A percentile compares a stretch with the other conserved stretches of the same genome.
Conservation (phyloP, 2,113 vertebrate species). For the Bothrops jararaca region DNA sequence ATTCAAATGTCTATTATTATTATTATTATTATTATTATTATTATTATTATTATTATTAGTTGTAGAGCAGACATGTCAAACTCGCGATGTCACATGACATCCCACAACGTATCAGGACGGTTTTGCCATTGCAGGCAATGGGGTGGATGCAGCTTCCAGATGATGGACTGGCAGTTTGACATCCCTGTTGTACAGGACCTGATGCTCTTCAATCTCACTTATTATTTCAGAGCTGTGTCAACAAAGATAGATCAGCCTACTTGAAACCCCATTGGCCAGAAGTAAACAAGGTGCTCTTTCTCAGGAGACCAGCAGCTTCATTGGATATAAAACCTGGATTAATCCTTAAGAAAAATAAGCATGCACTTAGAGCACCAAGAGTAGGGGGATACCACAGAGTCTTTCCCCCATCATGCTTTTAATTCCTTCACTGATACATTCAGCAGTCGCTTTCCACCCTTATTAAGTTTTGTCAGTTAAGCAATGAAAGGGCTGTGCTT, state of each 20-base stretch:
- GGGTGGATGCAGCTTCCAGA: too few relatives aligned
- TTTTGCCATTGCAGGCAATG: too few relatives aligned
- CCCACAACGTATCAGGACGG: too few relatives aligned
- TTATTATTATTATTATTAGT: too few relatives aligned
- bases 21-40: neutral
- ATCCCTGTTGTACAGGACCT: neutral
- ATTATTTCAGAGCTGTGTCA: neutral
- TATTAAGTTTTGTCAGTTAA: neutral
- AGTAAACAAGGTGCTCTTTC: neutral
- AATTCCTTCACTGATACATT: neutral
- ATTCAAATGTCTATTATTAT: neutral
- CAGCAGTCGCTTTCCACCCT: neutral
- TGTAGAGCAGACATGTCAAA: too few relatives aligned
- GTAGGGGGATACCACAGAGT: neutral
- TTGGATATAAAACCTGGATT: neutral
- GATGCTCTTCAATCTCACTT: neutral
- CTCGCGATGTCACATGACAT: too few relatives aligned
- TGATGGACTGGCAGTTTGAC: too few relatives aligned
- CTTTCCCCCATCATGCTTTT: neutral
- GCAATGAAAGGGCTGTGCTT: neutral
- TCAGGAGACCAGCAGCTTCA: neutral
- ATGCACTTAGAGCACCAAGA: neutral
- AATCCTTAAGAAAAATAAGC: neutral
- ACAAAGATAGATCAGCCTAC: neutral
- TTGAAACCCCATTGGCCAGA: neutral